Base-by-base conservation (phyloP, 2,888 invertebrate genomes). In the Watsonalla cultraria region DNA sequence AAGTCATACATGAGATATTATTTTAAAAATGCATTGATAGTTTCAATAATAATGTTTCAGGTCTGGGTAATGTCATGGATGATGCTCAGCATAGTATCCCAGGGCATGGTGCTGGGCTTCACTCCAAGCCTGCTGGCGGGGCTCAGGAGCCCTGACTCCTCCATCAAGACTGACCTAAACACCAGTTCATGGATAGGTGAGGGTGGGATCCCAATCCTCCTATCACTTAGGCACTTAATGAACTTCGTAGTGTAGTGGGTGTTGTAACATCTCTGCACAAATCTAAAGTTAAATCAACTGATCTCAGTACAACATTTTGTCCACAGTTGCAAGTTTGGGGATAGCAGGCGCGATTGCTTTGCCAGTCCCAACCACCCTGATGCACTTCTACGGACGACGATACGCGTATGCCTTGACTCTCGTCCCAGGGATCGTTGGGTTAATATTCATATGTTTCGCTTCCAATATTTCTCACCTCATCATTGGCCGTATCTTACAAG, bases 111-210 rank as follows among this genome's bases (percentile, higher is more conserved):
- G 48, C 52, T 69, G 15, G 60, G 66, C 37, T 68, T 60, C 59
- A 55, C 67, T 0, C 56, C 68, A 2, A 53, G 62, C 13, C 56
- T 72, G 0, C 54, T 69, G 42, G 62, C 66, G 7, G 70, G 60
- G 0, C 60, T 72, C 5, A 51, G 53, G 42, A 54, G 51, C 0
- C 58, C 57, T 7, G 57, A 64, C 15, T 66, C 69, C 0, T 51
- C 59, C 0, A 67, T 72, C 11, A 51, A 60, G 33, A 48, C 55
- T 37, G 66, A 69, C 48, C 49, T 65, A 0, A 37, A 55, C 0
- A 64, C 59, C 1, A 57, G 56, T 6, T 66, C 70, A 8, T 68
- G 67, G 67, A 47, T 72, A 47, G 62, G 70, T 72, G 49, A 56
- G 58, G 24, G 24, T n/a, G n/a, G n/a, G n/a, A n/a, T n/a, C n/a